Evolutionary conservation across 2,888 invertebrate genomes (phyloP).

Genomic region (Leptopilina drosophilae): DNA sequence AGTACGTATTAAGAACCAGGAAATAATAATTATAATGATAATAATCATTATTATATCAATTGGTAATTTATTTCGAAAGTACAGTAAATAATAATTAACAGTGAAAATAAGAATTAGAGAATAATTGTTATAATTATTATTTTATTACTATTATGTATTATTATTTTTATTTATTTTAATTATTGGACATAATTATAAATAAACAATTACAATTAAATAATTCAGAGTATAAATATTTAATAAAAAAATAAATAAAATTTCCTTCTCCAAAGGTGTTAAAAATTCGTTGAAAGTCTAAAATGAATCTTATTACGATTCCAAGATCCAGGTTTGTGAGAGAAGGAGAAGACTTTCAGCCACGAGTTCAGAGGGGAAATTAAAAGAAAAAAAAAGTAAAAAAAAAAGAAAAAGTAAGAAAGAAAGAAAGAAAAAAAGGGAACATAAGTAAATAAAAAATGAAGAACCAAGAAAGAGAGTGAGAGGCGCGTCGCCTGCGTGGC

Average conservation of each 20-base stretch:
- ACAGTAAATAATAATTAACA: no score
- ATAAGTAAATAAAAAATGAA: constrained; percentile 39
- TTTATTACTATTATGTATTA: no score
- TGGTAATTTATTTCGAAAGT: no score
- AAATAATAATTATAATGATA: no score
- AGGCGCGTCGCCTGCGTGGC: constrained; percentile 31
- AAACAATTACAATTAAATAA: no score
- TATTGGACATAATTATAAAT: no score
- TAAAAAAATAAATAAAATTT: neutral
- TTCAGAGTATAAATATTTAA: no score
- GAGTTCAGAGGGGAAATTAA: constrained; percentile 15
- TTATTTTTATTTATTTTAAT: no score
- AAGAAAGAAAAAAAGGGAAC: constrained; percentile 1
- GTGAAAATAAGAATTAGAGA: no score
- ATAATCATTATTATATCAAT: no score
- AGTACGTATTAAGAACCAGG: no score
- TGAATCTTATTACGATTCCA: constrained; percentile 17
- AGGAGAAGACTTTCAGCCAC: neutral
- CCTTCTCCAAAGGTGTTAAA: neutral
- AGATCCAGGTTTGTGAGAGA: neutral
- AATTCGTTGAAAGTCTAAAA: neutral
- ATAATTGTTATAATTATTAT: no score
- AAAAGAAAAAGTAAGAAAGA: neutral
- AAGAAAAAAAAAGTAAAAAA: neutral
- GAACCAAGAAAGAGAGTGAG: constrained; percentile 17